phyloP scores from a whole-genome alignment of 2,888 invertebrate species.

The Ochropacha duplaris region DNA sequence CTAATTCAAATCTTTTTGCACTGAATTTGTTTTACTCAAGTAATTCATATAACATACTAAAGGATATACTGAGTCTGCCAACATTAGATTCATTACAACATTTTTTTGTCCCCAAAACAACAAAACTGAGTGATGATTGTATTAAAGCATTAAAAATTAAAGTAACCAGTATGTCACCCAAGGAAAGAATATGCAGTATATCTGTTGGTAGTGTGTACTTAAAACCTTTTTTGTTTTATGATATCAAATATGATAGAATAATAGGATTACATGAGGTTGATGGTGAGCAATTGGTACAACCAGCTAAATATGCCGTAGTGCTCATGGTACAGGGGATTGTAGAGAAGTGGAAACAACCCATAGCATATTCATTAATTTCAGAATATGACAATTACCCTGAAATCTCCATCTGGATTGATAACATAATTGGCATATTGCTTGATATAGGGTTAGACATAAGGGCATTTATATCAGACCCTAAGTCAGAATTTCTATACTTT shows the following conservation, averaged over 20 bases:
- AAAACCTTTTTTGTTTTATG: constrained; percentile 28
- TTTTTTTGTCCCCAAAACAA: constrained; percentile 17
- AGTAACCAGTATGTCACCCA: constrained; percentile 30
- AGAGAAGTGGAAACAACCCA: constrained; percentile 32
- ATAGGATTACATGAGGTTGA: constrained; percentile 36
- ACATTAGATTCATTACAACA: constrained; percentile 14
- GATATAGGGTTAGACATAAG: constrained; percentile 32
- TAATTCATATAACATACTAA: constrained; percentile 21
- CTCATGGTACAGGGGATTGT: constrained; percentile 33
- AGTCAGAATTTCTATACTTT: constrained; percentile 27
- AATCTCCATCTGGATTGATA: constrained; percentile 33
- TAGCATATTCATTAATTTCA: constrained; percentile 32
- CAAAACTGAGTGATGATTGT: constrained; percentile 25
- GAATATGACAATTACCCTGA: constrained; percentile 25
- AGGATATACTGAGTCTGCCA: constrained; percentile 22
- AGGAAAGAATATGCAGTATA: constrained; percentile 30
- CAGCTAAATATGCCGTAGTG: constrained; percentile 31
- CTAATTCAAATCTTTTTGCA: constrained; percentile 23
- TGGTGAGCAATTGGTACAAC: constrained; percentile 24
- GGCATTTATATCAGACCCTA: constrained; percentile 28
- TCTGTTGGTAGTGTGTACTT: constrained; percentile 25
- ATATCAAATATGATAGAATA: constrained; percentile 30
- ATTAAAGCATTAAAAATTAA: constrained; percentile 31
- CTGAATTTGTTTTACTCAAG: constrained; percentile 25
- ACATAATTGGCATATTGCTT: constrained; percentile 23